A percentile compares a stretch with the other conserved stretches of the same genome.
These are phyloP conservation scores for Corydoras maculifer DNA, from an alignment of 2,113 vertebrate species.

Conservation along the genomic window DNA sequence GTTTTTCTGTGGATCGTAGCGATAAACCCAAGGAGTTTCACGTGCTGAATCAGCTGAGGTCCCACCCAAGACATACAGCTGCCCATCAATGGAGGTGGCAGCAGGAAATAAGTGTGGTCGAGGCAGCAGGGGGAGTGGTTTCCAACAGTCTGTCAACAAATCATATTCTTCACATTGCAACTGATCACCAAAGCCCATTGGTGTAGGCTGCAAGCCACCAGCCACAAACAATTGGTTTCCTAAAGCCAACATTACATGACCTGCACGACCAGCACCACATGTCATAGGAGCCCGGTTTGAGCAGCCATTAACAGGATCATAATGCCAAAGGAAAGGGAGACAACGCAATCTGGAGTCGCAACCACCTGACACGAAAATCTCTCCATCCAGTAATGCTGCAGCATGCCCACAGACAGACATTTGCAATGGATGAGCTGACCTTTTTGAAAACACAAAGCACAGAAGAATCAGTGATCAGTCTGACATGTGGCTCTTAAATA, in stretches of 20 bases:
- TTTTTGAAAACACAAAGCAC: conserved; percentile 40
- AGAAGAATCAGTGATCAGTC: not conserved
- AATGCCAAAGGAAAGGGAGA: conserved; percentile 56
- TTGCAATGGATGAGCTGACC: conserved; percentile 62
- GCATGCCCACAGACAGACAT: conserved; percentile 64
- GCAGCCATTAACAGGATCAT: conserved; percentile 53
- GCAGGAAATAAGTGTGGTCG: conserved; percentile 66
- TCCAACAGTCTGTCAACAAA: conserved; percentile 57
- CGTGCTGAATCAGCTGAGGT: conserved; percentile 66
- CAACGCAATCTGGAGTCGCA: conserved; percentile 49
- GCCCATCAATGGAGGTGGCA: conserved; percentile 58
- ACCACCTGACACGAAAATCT: conserved; percentile 66
- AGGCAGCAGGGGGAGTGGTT: conserved; percentile 57
- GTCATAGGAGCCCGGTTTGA: conserved; percentile 59
- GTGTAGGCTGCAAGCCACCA: conserved; percentile 51
- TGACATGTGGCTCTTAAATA: not conserved
- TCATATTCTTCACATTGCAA: conserved; percentile 67
- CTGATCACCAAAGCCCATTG: conserved; percentile 59
- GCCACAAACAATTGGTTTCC: conserved; percentile 66
- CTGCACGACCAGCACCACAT: conserved; percentile 56
- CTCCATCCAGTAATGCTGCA: conserved; percentile 57
- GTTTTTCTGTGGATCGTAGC: conserved; percentile 57
- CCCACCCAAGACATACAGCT: conserved; percentile 66
- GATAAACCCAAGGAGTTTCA: conserved; percentile 64
- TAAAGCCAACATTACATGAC: conserved; percentile 65